A percentile compares a stretch with the other conserved stretches of the same genome.
Conservation (phyloP, 2,113 vertebrate genomes). For the Sorex fumeus region DNA sequence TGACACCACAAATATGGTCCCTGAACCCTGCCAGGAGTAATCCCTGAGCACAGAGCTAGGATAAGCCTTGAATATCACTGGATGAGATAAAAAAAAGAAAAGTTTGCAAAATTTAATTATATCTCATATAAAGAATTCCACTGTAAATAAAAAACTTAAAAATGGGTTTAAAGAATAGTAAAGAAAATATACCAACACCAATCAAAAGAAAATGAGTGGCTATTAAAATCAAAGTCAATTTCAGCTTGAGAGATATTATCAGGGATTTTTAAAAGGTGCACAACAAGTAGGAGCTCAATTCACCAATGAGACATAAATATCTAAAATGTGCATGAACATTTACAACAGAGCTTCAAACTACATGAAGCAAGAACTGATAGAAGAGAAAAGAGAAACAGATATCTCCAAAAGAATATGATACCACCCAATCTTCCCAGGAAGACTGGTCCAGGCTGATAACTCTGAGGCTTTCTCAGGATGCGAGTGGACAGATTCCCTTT, state of each 20-base stretch:
- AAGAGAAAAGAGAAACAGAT: background rate
- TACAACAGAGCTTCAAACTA: conserved; percentile 31
- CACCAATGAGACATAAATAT: background rate
- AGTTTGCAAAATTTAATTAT: background rate
- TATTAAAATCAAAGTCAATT: conserved; percentile 28
- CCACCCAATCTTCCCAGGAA: too few relatives aligned
- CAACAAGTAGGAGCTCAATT: conserved; percentile 4
- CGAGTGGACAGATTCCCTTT: too few relatives aligned
- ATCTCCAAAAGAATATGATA: background rate
- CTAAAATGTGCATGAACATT: background rate
- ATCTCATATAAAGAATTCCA: background rate
- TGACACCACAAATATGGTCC: too few relatives aligned
- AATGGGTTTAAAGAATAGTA: conserved; percentile 1
- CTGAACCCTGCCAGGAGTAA: too few relatives aligned
- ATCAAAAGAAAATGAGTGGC: background rate
- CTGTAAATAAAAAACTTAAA: conserved; percentile 7
- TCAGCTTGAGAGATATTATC: conserved; percentile 3
- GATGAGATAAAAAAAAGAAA: background rate
- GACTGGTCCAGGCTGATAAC: too few relatives aligned
- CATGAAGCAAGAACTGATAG: conserved; percentile 6
- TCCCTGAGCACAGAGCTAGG: too few relatives aligned
- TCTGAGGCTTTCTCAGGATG: too few relatives aligned
- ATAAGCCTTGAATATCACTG: too few relatives aligned
- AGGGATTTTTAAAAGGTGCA: conserved; percentile 14
- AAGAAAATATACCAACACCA: background rate